Evolutionary conservation across 2,113 vertebrate species (phyloP), one percentile per base, ranked within the genome.

Genomic region (Dromiciops gliroides): DNA sequence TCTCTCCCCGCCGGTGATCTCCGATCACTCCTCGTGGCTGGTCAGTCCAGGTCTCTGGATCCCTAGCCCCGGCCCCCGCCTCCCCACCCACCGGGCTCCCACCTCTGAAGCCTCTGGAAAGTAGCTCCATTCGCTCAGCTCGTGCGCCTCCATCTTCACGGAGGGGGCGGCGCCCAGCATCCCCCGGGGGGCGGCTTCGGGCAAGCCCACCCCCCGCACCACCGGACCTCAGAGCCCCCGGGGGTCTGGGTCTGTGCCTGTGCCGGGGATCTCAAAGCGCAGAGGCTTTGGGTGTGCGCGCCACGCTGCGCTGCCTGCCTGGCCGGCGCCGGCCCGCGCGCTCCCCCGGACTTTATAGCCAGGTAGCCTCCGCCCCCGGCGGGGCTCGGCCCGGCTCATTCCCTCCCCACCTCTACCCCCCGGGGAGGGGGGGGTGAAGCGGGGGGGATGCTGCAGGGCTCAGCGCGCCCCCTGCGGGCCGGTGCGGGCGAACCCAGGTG

Each of bases 61-160:
- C 60, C 90, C 91, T 31, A 25, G 52, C 94, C 89, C 95, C 95
- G 93, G 47, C 96, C 93, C 96, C 95, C 83, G 95, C 92, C 89
- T 94, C 96, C 98, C 97, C 88, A 90, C 95, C 91, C 95, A 11
- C 25, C 49, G 26, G 44, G 91, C 4, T 97, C 98, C 97, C 97
- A 97, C 98, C 98, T 97, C 97, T 94, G 97, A 96, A 89, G 97
- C 95, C 98, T 97, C 98, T 52, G 98, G 98, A 91, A 96, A 97
- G 97, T 97, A 97, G 97, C 97, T 98, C 97, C 98, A 97, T 88
- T 97, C 98, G 90, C 97, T 95, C 97, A 98, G 97, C 96, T 98
- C 98, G 48, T 97, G 97, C 52, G 97, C 94, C 96, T 98, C 98
- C 98, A 97, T 98, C 97, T 98, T 97, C 97, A 98, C 98, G 44